Conservation (phyloP, 1,140 invertebrate genomes). For the Lysiphlebus fabarum region DNA sequence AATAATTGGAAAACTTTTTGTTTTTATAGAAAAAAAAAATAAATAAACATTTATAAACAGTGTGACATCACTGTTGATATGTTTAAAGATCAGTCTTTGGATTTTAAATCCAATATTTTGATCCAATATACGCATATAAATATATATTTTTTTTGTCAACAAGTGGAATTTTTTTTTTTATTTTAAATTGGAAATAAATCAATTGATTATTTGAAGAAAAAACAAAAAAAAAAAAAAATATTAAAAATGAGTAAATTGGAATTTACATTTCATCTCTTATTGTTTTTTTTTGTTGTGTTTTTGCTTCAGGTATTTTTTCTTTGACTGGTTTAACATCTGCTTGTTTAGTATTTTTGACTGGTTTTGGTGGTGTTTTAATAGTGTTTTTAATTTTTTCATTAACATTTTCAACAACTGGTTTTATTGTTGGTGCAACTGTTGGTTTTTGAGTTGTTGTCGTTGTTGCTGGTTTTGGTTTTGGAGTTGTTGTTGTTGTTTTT, state of each 20-base stretch:
- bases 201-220: background rate
- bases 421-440: background rate
- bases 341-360: conserved; percentile 1
- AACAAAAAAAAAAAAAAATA: background rate
- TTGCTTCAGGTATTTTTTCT: background rate
- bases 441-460: conserved; percentile 24
- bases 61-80: too few relatives aligned
- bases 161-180: background rate
- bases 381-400: background rate
- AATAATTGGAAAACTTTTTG: too few relatives aligned
- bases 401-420: background rate
- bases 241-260: background rate
- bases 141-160: background rate
- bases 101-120: background rate
- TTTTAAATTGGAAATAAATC: too few relatives aligned
- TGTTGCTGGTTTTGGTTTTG: conserved; percentile 28
- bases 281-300: conserved; percentile 9
- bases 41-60: too few relatives aligned
- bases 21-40: too few relatives aligned
- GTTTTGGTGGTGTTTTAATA: background rate
- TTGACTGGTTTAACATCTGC: conserved; percentile 1
- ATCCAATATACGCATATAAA: background rate
- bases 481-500: conserved; percentile 28
- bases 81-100: too few relatives aligned
- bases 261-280: conserved; percentile 25